These are phyloP conservation scores for Columba livia DNA, from an alignment of 2,113 vertebrate genomes.

Conservation along the genomic window DNA sequence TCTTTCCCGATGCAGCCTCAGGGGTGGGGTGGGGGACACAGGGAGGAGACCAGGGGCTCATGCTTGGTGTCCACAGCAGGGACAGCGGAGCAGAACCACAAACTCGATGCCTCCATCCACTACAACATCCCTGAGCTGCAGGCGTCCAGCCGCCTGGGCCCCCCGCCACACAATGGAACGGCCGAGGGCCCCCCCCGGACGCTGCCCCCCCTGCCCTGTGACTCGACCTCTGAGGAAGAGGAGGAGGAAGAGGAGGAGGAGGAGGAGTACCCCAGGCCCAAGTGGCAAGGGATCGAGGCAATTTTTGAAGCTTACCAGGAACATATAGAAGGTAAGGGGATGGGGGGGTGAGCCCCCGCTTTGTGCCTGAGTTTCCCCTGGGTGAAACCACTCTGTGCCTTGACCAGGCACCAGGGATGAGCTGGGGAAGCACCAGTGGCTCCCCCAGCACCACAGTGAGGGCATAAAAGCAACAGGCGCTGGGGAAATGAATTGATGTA, in stretches of 20 bases:
- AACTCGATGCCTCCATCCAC: conserved; percentile 89
- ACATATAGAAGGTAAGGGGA: conserved; percentile 87
- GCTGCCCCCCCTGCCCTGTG: conserved; percentile 67
- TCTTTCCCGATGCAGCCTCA: background rate
- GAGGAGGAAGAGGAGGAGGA: conserved; percentile 81
- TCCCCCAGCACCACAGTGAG: background rate
- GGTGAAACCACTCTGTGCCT: background rate
- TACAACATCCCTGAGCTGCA: conserved; percentile 99
- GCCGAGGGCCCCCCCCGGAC: conserved; percentile 79
- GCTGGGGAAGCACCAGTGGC: background rate
- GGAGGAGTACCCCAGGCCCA: conserved; percentile 77
- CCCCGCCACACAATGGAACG: conserved; percentile 86
- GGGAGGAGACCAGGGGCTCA: background rate
- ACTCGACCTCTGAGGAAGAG: conserved; percentile 79
- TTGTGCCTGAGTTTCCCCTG: background rate
- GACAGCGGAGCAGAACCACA: conserved; percentile 87
- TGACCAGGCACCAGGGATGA: rapidly evolving
- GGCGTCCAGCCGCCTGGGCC: conserved; percentile 67
- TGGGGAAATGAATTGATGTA: background rate
- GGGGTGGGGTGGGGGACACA: too few species aligned
- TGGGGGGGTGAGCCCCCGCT: rapidly evolving
- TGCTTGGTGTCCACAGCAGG: conserved; percentile 67
- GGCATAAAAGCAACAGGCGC: background rate
- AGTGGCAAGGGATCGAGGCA: conserved; percentile 96
- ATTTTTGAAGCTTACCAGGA: conserved; percentile 98